phyloP scores from a whole-genome alignment of 2,797 vertebrate species.

The Pipistrellus kuhlii region DNA sequence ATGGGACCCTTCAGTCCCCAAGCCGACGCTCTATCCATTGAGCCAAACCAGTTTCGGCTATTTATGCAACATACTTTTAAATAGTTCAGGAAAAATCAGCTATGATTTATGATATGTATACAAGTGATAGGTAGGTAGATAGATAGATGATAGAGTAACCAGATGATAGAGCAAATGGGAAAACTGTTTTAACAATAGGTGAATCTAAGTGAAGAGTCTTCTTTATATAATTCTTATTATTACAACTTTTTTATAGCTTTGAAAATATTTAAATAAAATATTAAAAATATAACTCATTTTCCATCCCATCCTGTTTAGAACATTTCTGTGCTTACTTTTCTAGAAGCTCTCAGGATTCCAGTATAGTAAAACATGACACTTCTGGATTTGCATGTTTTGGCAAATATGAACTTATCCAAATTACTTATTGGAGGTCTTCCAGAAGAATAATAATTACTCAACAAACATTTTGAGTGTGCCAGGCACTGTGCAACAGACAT shows the following conservation, averaged over 20 bases:
- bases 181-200: neutral
- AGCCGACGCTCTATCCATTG: no score
- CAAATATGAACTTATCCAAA: neutral
- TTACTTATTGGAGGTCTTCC: constrained; percentile 17
- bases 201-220: constrained; percentile 19
- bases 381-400: constrained; percentile 34
- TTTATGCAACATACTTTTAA: constrained; percentile 28
- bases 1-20: no score
- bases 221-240: constrained; percentile 32
- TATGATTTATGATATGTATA: neutral
- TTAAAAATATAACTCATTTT: neutral
- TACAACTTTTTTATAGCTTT: constrained; percentile 18
- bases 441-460: constrained; percentile 44
- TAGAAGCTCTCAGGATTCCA: neutral
- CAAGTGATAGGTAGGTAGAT: neutral
- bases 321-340: neutral
- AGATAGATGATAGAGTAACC: neutral
- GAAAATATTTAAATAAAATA: constrained; percentile 48
- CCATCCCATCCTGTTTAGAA: constrained; percentile 42
- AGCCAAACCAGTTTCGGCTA: no score
- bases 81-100: constrained; percentile 32
- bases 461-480: neutral
- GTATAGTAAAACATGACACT: neutral
- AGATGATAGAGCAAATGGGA: constrained; percentile 6
- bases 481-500: neutral